Evolutionary conservation across 1,140 invertebrate genomes (phyloP).

Genomic region (Paraescarpia echinospica): DNA sequence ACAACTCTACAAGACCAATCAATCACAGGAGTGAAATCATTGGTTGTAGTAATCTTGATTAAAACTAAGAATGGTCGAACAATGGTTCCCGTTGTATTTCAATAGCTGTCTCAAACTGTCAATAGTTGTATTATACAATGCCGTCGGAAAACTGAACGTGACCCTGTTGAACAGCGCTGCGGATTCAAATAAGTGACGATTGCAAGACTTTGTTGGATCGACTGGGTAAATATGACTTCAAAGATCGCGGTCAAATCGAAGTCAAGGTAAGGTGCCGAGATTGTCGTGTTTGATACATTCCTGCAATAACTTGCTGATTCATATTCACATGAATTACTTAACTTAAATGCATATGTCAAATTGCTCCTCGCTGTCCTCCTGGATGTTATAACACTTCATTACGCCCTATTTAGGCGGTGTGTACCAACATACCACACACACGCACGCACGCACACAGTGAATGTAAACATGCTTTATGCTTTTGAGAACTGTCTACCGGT

Average conservation of each 20-base stretch:
- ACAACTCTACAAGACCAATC: background rate
- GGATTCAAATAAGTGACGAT: slow-evolving; percentile 5
- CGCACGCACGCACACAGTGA: too few species aligned
- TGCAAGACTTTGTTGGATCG: background rate
- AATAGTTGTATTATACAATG: background rate
- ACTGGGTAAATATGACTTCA: background rate
- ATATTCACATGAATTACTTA: too few species aligned
- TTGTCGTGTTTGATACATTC: background rate
- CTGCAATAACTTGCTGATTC: too few species aligned
- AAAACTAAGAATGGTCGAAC: background rate
- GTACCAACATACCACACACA: too few species aligned
- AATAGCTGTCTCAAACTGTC: background rate
- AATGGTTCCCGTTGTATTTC: background rate
- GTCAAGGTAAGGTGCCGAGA: background rate
- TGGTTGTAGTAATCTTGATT: background rate
- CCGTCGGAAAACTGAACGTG: background rate
- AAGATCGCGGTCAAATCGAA: background rate
- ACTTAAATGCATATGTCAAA: too few species aligned
- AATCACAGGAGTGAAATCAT: background rate
- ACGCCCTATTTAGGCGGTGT: too few species aligned
- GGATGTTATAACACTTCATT: too few species aligned
- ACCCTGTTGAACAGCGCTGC: background rate
- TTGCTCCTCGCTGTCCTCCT: too few species aligned
- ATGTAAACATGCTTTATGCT: too few species aligned
- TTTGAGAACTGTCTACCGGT: too few species aligned